Evolutionary conservation across 2,888 invertebrate genomes (phyloP).

Genomic region (Chymomyza fuscimana): DNA sequence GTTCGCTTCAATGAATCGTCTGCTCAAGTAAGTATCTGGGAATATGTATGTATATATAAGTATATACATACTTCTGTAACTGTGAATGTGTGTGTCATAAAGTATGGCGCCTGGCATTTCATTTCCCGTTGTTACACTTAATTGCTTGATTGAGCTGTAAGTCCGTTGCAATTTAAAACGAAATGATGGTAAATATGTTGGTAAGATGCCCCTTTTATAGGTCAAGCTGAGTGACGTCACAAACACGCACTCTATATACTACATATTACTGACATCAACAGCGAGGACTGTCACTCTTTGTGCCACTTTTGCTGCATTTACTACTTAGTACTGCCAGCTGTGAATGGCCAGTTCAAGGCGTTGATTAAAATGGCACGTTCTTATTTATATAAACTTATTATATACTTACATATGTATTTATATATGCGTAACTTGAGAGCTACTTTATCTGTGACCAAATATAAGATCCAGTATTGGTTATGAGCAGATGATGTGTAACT

Average conservation of each 20-base stretch:
- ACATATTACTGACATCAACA: too few relatives aligned
- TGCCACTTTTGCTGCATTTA: not conserved
- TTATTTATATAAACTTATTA: not conserved
- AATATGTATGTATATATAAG: not conserved
- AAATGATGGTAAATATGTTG: slow-evolving; percentile 11
- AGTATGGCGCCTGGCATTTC: slow-evolving; percentile 6
- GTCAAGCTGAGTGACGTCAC: not conserved
- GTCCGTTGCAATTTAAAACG: slow-evolving; percentile 7
- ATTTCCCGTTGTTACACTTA: slow-evolving; percentile 28
- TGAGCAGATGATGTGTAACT: not conserved
- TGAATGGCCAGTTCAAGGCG: not conserved
- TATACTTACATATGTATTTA: not conserved
- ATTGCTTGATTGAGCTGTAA: slow-evolving; percentile 37
- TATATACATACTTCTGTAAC: not conserved
- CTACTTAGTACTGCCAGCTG: not conserved
- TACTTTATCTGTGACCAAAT: not conserved
- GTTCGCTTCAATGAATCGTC: slow-evolving; percentile 24
- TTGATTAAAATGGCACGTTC: slow-evolving; percentile 3
- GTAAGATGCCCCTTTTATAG: slow-evolving; percentile 2
- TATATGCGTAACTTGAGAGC: not conserved
- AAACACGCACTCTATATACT: not conserved
- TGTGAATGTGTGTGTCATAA: not conserved
- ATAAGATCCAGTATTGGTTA: too few relatives aligned
- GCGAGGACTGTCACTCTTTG: not conserved
- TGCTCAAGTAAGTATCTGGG: not conserved